Percentiles rank a stretch among this genome's conserved stretches.
Conservation (phyloP, 2,113 vertebrate genomes). For the Hystrix brachyura region DNA sequence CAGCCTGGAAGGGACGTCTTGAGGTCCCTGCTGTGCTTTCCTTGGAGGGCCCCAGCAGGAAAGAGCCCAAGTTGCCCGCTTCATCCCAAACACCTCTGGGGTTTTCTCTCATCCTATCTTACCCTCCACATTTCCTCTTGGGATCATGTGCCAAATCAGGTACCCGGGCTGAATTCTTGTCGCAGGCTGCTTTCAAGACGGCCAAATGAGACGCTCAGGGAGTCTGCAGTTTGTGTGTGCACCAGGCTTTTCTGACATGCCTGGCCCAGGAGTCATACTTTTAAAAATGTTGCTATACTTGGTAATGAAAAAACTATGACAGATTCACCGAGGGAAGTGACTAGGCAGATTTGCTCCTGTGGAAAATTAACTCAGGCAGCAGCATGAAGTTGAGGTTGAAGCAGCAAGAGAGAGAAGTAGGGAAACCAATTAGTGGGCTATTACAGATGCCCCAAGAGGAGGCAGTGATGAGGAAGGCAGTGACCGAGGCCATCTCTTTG, state of each 20-base stretch:
- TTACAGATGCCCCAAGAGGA: constrained; percentile 23
- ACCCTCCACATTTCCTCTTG: neutral
- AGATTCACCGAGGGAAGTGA: neutral
- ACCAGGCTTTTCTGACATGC: neutral
- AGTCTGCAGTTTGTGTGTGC: neutral
- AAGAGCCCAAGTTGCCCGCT: no score
- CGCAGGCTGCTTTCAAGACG: neutral
- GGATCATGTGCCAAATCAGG: neutral
- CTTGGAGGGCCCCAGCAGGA: neutral
- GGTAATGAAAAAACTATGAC: neutral
- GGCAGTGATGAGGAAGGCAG: neutral
- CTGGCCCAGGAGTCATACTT: neutral
- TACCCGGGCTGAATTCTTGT: neutral
- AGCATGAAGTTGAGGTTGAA: neutral
- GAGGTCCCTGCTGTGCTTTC: neutral
- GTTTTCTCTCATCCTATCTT: neutral
- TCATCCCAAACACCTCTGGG: neutral
- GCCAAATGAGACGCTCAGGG: rapidly evolving
- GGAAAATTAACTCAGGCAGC: neutral
- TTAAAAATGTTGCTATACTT: neutral
- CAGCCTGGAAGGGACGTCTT: neutral
- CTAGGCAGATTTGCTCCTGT: neutral
- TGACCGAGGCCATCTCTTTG: neutral
- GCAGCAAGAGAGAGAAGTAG: constrained; percentile 26
- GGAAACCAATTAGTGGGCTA: constrained; percentile 53